A percentile compares a stretch with the other conserved stretches of the same genome.
phyloP scores from a whole-genome alignment of 1,140 invertebrate species.

The Procambarus virginalis region DNA sequence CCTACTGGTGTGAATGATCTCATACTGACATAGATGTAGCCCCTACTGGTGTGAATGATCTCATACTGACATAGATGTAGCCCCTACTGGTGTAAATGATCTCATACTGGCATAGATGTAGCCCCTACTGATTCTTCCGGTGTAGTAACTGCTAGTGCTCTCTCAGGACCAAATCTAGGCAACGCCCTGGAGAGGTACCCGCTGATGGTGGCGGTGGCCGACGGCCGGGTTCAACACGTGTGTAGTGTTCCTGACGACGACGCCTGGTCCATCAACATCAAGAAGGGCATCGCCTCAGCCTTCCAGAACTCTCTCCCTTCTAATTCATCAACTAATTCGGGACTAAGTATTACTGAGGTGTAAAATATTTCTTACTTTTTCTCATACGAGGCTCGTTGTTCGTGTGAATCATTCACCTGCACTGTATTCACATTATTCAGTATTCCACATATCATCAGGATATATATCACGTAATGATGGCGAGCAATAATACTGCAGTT shows the following conservation, averaged over 20 bases:
- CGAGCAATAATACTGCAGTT: too few relatives aligned
- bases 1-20: too few relatives aligned
- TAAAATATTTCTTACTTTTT: neutral
- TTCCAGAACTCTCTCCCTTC: slow-evolving; percentile 64
- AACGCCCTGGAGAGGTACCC: slow-evolving; percentile 54
- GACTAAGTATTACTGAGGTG: slow-evolving; percentile 52
- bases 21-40: too few relatives aligned
- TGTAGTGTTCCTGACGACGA: slow-evolving; percentile 56
- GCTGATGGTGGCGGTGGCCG: slow-evolving; percentile 52
- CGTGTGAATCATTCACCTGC: too few relatives aligned
- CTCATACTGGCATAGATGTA: too few relatives aligned
- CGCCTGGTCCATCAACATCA: slow-evolving; percentile 62
- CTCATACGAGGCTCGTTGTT: neutral
- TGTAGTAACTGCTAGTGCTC: neutral
- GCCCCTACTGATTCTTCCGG: too few relatives aligned
- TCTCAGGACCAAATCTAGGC: neutral
- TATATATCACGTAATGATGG: too few relatives aligned
- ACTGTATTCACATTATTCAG: too few relatives aligned
- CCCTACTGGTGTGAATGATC: too few relatives aligned
- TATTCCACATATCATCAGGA: too few relatives aligned
- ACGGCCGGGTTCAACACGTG: slow-evolving; percentile 57
- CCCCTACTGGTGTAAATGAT: too few relatives aligned
- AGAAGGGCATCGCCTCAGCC: slow-evolving; percentile 65
- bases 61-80: too few relatives aligned
- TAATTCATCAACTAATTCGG: slow-evolving; percentile 31